Evolutionary conservation across 2,797 vertebrate genomes (phyloP), one percentile per base, ranked within the genome.

Genomic region (Chromis chromis): DNA sequence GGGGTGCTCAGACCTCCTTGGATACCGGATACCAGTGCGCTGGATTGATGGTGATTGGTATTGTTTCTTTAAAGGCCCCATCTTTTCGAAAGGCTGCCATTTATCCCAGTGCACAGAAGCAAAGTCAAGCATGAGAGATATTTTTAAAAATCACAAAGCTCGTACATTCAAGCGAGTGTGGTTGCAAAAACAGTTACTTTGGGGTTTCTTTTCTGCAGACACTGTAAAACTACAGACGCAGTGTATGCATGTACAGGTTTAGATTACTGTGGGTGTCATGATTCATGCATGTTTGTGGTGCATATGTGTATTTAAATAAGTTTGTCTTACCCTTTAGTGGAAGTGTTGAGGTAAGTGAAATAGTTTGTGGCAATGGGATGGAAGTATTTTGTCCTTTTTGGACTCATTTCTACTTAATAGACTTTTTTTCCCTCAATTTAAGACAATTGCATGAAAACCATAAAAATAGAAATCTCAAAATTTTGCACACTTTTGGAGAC

Each of bases 1-100:
- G 73, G 69, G 82, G 70, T 49, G 78, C 89, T 83, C 72, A 57
- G 81, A 86, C 78, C 88, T 93, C 89, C 91, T 90, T 89, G 91
- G 92, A 90, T 79, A 92, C 90, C 81, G 88, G 87, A 91, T 84
- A 82, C 86, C 78, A 83, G 79, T 64, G 36, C 69, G 71, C 54
- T 91, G 80, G 80, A 89, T 71, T 85, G 82, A 89, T 89, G 84
- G 85, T 72, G 84, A 90, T 74, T 83, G 84, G 78, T 76, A 81
- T 76, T 85, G 77, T 87, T 82, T 81, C 59, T 74, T 69, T 78
- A 57, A 69, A 83, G 78, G 77, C 60, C 73, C 61, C 53, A 72
- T 66, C 56, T 83, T 79, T 83, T 70, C 78, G 69, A 85, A 77
- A 74, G 64, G 55, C 63, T 46, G 33, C 55, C 50, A 66, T 82